Evolutionary conservation across 2,113 vertebrate species (phyloP).

Genomic region (Nematolebias whitei): DNA sequence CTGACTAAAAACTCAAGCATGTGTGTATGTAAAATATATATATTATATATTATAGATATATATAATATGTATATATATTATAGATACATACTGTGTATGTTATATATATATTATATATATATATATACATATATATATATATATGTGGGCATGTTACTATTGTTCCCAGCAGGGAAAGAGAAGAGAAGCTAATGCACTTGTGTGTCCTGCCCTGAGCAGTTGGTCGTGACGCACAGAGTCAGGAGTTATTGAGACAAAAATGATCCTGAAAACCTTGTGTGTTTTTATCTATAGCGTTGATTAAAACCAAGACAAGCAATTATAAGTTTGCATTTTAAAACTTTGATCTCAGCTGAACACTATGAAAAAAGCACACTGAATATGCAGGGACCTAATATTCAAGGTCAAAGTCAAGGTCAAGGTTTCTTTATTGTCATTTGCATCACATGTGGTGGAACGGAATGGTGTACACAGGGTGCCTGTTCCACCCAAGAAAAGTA

Average conservation of each 20-base stretch:
- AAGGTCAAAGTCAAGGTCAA: too few relatives aligned
- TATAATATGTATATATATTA: too few relatives aligned
- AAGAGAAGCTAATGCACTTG: constrained; percentile 35
- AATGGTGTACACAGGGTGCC: too few relatives aligned
- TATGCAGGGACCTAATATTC: neutral
- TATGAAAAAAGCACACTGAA: neutral
- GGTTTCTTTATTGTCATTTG: too few relatives aligned
- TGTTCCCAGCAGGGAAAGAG: constrained; percentile 1
- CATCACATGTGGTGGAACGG: too few relatives aligned
- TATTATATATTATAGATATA: too few relatives aligned
- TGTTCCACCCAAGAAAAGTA: too few relatives aligned
- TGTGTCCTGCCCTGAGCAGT: constrained; percentile 30
- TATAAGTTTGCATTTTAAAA: constrained; percentile 20
- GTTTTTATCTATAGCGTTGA: constrained; percentile 29
- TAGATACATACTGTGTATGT: too few relatives aligned
- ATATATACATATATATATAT: neutral
- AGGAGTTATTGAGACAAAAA: constrained; percentile 35
- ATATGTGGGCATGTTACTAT: constrained; percentile 37
- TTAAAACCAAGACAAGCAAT: neutral
- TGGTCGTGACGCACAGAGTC: constrained; percentile 19
- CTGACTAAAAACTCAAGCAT: too few relatives aligned
- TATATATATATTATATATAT: too few relatives aligned
- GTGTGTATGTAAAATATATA: too few relatives aligned
- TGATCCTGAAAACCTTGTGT: constrained; percentile 15
- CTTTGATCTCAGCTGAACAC: constrained; percentile 23